Base-by-base conservation (phyloP, 2,797 vertebrate genomes). In the Ctenopoma multispine region DNA sequence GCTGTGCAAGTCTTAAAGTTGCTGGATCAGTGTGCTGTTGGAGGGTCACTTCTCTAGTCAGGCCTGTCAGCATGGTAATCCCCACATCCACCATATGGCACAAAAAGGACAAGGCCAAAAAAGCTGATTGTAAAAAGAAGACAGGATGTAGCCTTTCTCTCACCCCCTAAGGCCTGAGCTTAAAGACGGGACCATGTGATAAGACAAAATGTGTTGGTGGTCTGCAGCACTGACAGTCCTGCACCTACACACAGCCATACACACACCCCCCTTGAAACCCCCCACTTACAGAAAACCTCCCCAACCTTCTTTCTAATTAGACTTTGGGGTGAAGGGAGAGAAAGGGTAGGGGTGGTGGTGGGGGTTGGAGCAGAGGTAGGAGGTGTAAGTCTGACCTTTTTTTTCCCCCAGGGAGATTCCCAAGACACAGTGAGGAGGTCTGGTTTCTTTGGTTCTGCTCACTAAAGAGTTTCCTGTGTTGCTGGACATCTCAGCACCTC, bases 251-350 rank as follows among this genome's bases (percentile, higher is more conserved):
- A 73, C 76, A 80, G 79, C 72, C 75, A 79, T 66, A 63, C 67
- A 41, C 67, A 65, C 63, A 65, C 48, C 10, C 63, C 48, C 55
- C 68, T 48, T 34, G 8, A 65, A 76, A 77, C 61, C 77, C 68
- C 82, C 69, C 72, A 81, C 83, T 86, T 82, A 91, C 79, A 92
- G 41, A 86, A 90, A 92, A 87, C 87, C 87, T 87, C 84, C 74
- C 79, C 78, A 69, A 88, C 87, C 88, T 92, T 92, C 84, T 87
- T 91, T 90, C 90, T 95, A 94, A 95, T 94, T 94, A 92, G 91
- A 87, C 91, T 86, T 82, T 53, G 70, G 83, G 83, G 74, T 86
- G 79, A 84, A 83, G 83, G 75, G 71, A 90, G 79, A 87, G 81
- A 87, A 88, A 84, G 71, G 56, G 70, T 64, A 82, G 67, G 70